These are phyloP conservation scores for Macrotrachela quadricornifera DNA, from an alignment of 1,140 invertebrate genomes.

Conservation along the genomic window DNA sequence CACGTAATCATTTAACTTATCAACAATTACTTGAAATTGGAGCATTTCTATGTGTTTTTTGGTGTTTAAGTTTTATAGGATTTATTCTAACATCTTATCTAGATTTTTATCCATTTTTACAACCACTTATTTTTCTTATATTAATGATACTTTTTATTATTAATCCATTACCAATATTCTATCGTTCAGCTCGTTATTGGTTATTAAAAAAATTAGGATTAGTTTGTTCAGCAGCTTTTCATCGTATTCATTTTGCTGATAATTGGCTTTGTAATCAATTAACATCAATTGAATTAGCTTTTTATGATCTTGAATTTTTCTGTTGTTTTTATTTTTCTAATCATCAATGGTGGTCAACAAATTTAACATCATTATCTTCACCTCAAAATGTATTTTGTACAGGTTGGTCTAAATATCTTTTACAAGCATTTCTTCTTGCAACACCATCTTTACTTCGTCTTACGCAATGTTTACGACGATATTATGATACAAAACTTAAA, in stretches of 20 bases:
- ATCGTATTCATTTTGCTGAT: constrained; percentile 86
- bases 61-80: constrained; percentile 52
- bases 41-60: constrained; percentile 76
- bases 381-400: no score
- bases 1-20: constrained; percentile 74
- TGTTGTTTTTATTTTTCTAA: constrained; percentile 36
- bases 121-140: constrained; percentile 2
- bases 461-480: constrained; percentile 82
- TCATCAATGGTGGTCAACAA: constrained; percentile 1
- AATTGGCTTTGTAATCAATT: constrained; percentile 99
- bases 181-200: constrained; percentile 1
- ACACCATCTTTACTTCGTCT: constrained; percentile 91
- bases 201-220: background rate
- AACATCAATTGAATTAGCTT: constrained; percentile 66
- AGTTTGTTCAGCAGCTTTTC: constrained; percentile 64
- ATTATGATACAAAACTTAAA: constrained; percentile 45
- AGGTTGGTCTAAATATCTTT: no score
- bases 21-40: constrained; percentile 84
- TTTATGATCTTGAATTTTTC: constrained; percentile 82
- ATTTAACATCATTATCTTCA: no score
- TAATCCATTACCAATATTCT: constrained; percentile 5
- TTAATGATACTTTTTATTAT: constrained; percentile 5
- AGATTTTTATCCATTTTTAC: background rate
- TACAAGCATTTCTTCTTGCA: no score
- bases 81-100: constrained; percentile 1